A percentile compares a stretch with the other conserved stretches of the same genome.
Conservation (phyloP, 2,888 invertebrate species). For the Cepaea hortensis region DNA sequence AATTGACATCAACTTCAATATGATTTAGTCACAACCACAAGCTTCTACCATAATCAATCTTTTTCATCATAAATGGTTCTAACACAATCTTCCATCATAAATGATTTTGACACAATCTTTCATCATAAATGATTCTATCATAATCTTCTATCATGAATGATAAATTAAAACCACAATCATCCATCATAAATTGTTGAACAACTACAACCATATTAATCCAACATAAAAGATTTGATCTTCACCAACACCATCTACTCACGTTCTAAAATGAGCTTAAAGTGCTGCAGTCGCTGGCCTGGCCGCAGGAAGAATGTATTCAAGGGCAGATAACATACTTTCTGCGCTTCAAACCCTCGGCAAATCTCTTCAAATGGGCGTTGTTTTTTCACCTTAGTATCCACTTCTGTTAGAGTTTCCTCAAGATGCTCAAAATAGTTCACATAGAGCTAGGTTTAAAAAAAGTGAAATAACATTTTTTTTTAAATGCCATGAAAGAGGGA, state of each 20-base stretch:
- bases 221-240: not conserved
- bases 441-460: conserved; percentile 72
- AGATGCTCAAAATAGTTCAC: conserved; percentile 82
- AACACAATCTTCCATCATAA: no score
- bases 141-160: no score
- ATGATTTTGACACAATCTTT: no score
- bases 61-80: no score
- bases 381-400: conserved; percentile 86
- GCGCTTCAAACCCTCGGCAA: conserved; percentile 87
- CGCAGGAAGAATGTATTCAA: conserved; percentile 88
- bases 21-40: no score
- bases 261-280: conserved; percentile 87
- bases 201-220: not conserved
- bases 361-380: conserved; percentile 84
- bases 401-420: conserved; percentile 85
- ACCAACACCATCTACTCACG: conserved; percentile 79
- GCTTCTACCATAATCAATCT: no score
- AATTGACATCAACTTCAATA: no score
- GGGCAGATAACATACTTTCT: conserved; percentile 89
- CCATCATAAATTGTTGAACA: no score
- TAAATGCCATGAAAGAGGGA: not conserved
- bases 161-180: not conserved
- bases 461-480: not conserved
- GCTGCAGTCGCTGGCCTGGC: conserved; percentile 89
- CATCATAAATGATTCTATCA: no score